These are phyloP conservation scores for Parus major DNA, from an alignment of 2,113 vertebrate species.

Conservation along the genomic window DNA sequence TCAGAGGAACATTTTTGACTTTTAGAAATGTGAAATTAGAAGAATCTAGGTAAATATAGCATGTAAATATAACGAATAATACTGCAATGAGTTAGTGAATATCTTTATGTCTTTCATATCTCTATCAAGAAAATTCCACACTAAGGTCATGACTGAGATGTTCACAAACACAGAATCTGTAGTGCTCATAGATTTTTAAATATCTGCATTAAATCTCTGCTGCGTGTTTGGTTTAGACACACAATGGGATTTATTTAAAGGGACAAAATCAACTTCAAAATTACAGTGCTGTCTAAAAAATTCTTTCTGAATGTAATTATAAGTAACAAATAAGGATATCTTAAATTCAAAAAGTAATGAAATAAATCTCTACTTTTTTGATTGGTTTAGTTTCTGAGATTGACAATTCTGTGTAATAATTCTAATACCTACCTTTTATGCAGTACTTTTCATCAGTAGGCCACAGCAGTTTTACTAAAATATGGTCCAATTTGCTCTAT, in stretches of 20 bases:
- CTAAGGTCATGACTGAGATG: neutral
- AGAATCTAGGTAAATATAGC: conserved; percentile 26
- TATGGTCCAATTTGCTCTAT: neutral
- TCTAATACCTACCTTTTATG: neutral
- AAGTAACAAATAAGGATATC: neutral
- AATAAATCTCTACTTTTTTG: neutral
- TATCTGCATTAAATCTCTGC: neutral
- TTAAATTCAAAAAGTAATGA: neutral
- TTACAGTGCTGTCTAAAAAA: neutral
- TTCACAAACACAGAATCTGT: conserved; percentile 24
- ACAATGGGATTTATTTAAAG: conserved; percentile 23
- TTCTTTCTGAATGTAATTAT: neutral
- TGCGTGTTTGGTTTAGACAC: neutral
- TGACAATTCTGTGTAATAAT: neutral
- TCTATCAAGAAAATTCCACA: conserved; percentile 6
- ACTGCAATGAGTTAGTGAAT: neutral
- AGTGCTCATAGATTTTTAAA: neutral
- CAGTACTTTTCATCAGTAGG: neutral
- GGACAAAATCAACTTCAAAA: neutral
- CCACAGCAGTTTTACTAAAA: neutral
- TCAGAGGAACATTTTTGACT: conserved; percentile 3
- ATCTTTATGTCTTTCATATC: neutral
- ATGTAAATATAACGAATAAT: neutral
- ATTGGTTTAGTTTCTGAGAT: neutral
- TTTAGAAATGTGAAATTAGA: conserved; percentile 26